phyloP scores from a whole-genome alignment of 2,797 vertebrate genomes.

The Hippocampus kuda region DNA sequence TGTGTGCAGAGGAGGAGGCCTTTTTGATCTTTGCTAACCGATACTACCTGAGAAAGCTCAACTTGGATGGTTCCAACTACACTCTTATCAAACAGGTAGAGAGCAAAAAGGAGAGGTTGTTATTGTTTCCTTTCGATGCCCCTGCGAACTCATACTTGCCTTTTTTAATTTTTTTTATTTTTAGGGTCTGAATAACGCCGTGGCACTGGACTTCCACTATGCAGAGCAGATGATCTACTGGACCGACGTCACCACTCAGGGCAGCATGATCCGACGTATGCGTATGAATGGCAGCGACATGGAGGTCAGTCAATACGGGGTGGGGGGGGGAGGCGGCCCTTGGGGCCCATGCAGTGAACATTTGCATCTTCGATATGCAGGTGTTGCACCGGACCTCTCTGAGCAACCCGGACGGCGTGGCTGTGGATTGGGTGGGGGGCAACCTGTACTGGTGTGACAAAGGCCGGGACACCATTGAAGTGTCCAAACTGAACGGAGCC shows the following conservation, averaged over 20 bases:
- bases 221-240: conserved; percentile 97
- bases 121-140: neutral
- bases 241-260: conserved; percentile 96
- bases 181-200: conserved; percentile 93
- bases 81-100: conserved; percentile 89
- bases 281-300: conserved; percentile 90
- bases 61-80: conserved; percentile 92
- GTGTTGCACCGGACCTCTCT: conserved; percentile 94
- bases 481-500: conserved; percentile 92
- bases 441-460: conserved; percentile 99
- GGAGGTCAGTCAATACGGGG: conserved; percentile 66
- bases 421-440: conserved; percentile 96
- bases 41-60: conserved; percentile 94
- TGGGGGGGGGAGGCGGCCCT: neutral
- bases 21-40: conserved; percentile 98
- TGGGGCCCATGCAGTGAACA: neutral
- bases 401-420: conserved; percentile 93
- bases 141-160: neutral
- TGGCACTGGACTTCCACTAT: conserved; percentile 94
- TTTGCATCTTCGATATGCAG: conserved; percentile 49
- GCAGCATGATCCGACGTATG: conserved; percentile 99
- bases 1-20: conserved; percentile 78
- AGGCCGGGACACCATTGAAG: conserved; percentile 94
- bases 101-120: conserved; percentile 1
- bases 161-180: neutral